phyloP scores from a whole-genome alignment of 1,140 invertebrate genomes.

The Acromyrmex charruanus region DNA sequence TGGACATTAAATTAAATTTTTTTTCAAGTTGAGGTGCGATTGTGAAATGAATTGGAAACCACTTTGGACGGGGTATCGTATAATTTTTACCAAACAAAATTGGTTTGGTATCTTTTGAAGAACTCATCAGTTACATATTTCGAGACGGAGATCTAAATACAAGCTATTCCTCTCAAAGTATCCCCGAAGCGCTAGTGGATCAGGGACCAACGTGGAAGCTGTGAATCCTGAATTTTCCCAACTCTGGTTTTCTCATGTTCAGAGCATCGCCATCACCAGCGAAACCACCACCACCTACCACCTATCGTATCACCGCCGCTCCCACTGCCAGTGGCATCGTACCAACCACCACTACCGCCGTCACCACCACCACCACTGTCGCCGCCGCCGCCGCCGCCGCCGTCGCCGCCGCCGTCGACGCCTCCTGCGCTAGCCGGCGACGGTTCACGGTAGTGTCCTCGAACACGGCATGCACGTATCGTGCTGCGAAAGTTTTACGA shows the following conservation, averaged over 20 bases:
- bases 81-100: neutral
- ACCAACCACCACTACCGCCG: constrained; percentile 56
- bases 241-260: neutral
- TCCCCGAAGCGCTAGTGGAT: neutral
- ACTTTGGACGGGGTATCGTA: neutral
- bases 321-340: constrained; percentile 49
- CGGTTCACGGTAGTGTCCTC: constrained; percentile 76
- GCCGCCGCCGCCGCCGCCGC: constrained; percentile 41
- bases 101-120: neutral
- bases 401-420: constrained; percentile 63
- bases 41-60: neutral
- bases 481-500: constrained; percentile 76
- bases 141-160: neutral
- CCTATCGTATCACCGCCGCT: constrained; percentile 63
- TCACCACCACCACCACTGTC: constrained; percentile 33
- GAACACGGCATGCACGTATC: constrained; percentile 77
- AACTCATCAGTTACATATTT: neutral
- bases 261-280: constrained; percentile 33
- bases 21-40: neutral
- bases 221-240: neutral
- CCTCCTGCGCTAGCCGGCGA: constrained; percentile 72
- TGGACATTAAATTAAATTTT: neutral
- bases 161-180: too few relatives aligned
- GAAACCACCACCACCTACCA: constrained; percentile 16
- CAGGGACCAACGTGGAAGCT: neutral